These are phyloP conservation scores for Ruditapes philippinarum DNA, from an alignment of 1,140 invertebrate genomes.

Conservation along the genomic window DNA sequence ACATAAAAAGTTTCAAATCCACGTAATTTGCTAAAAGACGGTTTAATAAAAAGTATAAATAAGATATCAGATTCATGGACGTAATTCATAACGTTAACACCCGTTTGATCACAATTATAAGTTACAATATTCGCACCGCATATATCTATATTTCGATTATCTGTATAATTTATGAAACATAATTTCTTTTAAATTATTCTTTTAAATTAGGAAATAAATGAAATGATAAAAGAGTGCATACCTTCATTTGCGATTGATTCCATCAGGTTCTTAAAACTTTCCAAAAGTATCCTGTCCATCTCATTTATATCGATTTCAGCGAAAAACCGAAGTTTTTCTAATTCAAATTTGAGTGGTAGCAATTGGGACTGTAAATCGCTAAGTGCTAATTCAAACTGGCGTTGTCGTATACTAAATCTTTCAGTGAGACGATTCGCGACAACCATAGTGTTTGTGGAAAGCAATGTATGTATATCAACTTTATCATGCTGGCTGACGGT, in stretches of 20 bases:
- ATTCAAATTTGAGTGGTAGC: neutral
- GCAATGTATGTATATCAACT: neutral
- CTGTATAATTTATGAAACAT: too few species aligned
- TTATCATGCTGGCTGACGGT: neutral
- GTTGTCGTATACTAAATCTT: neutral
- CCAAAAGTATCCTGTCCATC: neutral
- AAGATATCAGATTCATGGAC: too few species aligned
- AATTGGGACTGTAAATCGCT: neutral
- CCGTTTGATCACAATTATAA: too few species aligned
- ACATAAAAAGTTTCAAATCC: too few species aligned
- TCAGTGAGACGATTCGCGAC: neutral
- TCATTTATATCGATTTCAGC: neutral
- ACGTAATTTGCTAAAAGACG: too few species aligned
- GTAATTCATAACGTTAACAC: too few species aligned
- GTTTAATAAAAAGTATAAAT: too few species aligned
- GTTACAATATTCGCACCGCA: too few species aligned
- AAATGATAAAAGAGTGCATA: too few species aligned
- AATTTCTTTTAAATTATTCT: too few species aligned
- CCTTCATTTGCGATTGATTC: neutral
- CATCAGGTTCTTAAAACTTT: neutral
- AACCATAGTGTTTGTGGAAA: neutral
- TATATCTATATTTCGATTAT: too few species aligned
- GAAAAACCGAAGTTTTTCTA: neutral
- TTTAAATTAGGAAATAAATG: too few species aligned
- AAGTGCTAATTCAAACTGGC: neutral